Base-by-base conservation (phyloP, 2,113 vertebrate species). In the Nothoprocta perdicaria region DNA sequence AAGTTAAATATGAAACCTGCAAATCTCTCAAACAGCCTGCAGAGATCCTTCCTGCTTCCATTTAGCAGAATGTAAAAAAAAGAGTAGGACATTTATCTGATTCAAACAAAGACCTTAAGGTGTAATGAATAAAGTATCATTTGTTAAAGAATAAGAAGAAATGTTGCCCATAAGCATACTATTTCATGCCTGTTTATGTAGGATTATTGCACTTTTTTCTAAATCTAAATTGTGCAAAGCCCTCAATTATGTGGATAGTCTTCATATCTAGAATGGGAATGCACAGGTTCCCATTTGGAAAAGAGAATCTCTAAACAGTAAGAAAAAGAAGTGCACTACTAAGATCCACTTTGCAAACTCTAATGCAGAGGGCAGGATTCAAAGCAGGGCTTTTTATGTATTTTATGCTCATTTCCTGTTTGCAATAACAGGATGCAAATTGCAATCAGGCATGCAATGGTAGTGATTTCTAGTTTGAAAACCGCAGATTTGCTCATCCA, bases 21-120 rank as follows among this genome's bases (percentile, higher is more conserved):
- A 26, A 45, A 69, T 18, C 33, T 33, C 45, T 65, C 12, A 8
- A 8, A 29, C 21, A 62, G 60, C 13, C 23, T 68, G 26, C 8
- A 5, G 33, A 61, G 71, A 73, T 26, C 10, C n/a, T 0, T 0
- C 11, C 6, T 46, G 46, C 19, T 19, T 46, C 46, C 1, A 6
- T 50, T 33, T 43, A 74, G 33, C 22, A 81, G 22, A 9, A 84
- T 60, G 9, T 26, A 83, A 5, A 65, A 3, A 38, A 38, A 79
- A 61, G 45, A 55, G 5, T 8, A 65, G 24, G 17, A 2, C 26
- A 46, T 43, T 86, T 86, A 81, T 72, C 60, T 86, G 46, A 75
- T 77, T 16, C 38, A 74, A 80, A n/a, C n/a, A 55, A 31, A 29
- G 15, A 74, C 13, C 23, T 83, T 4, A 9, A 53, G 12, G 5